Percentiles rank a stretch among this genome's conserved stretches.
These are phyloP conservation scores for Semnornis frantzii DNA, from an alignment of 2,113 vertebrate species.

Conservation along the genomic window DNA sequence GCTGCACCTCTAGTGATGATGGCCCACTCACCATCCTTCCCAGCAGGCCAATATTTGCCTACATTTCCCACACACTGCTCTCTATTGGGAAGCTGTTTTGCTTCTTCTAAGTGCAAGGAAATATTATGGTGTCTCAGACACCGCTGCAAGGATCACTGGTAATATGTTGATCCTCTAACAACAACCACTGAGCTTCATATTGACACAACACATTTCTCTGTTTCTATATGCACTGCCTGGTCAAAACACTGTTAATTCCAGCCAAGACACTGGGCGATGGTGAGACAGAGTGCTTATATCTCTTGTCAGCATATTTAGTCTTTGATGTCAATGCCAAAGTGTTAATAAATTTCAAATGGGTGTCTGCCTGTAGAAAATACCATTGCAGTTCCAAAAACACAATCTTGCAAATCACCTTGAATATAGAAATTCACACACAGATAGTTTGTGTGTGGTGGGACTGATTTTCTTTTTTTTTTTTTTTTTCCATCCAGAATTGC, in stretches of 20 bases:
- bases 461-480: conserved; percentile 11
- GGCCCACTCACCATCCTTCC: background rate
- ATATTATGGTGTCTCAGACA: background rate
- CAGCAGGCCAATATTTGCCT: background rate
- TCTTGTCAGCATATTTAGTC: background rate
- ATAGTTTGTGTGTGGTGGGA: background rate
- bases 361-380: background rate
- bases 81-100: background rate
- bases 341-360: background rate
- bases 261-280: background rate
- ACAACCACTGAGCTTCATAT: background rate
- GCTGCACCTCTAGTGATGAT: rapidly evolving
- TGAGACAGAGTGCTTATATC: background rate
- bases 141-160: background rate
- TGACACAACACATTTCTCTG: background rate
- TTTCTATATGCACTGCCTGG: background rate
- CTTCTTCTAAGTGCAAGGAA: background rate
- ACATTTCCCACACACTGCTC: background rate
- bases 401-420: conserved; percentile 7
- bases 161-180: background rate
- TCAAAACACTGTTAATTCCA: background rate
- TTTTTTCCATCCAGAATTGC: conserved; percentile 29
- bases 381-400: background rate
- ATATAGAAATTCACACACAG: conserved; percentile 36
- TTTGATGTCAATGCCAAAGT: background rate